phyloP scores from a whole-genome alignment of 2,113 vertebrate genomes.

The Petroica traversi region DNA sequence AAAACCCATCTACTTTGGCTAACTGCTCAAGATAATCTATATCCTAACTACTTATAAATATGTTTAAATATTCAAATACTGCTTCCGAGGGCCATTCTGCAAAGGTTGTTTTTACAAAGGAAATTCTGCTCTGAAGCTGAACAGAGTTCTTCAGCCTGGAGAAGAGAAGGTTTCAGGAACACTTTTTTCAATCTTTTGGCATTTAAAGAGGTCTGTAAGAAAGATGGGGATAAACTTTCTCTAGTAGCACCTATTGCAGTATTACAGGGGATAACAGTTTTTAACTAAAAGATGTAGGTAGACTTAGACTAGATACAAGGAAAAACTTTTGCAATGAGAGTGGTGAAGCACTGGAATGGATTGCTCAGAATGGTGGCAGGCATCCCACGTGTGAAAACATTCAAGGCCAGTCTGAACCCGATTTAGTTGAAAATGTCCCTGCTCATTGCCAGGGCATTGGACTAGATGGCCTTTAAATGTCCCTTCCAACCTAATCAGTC shows the following conservation, averaged over 20 bases:
- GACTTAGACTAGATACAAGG: neutral
- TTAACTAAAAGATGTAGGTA: neutral
- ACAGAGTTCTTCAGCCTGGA: neutral
- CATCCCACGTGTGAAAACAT: neutral
- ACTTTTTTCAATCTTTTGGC: neutral
- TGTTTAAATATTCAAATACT: neutral
- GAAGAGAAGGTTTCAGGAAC: neutral
- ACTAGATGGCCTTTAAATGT: neutral
- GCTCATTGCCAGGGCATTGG: neutral
- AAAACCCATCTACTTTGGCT: neutral
- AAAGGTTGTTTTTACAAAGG: neutral
- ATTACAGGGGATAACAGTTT: neutral
- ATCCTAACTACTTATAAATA: neutral
- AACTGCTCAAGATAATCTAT: neutral
- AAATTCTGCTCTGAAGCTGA: neutral
- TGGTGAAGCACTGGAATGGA: neutral
- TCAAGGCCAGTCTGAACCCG: neutral
- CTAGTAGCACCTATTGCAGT: neutral
- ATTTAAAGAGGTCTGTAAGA: neutral
- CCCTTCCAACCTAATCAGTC: neutral
- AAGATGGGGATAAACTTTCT: neutral
- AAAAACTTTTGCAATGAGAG: neutral
- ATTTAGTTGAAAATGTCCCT: neutral
- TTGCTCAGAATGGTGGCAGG: neutral
- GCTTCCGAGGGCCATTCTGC: neutral